A percentile compares a stretch with the other conserved stretches of the same genome.
Evolutionary conservation across 2,113 vertebrate species (phyloP).

Genomic region (Turnix velox): DNA sequence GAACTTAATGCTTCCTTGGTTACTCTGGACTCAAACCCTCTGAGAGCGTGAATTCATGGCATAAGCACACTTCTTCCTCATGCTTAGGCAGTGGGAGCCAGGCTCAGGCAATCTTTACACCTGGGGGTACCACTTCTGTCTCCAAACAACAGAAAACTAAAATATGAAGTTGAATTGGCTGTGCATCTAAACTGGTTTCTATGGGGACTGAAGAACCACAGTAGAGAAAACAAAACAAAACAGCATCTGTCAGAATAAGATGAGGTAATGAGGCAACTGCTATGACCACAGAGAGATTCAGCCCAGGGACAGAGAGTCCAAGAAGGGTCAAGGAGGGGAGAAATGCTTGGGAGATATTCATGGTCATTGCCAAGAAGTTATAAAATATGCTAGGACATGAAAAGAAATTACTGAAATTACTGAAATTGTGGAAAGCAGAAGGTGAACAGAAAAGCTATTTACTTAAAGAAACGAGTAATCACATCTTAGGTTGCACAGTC

Average conservation of each 20-base stretch:
- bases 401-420: neutral
- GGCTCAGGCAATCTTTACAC: neutral
- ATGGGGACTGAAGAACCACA: neutral
- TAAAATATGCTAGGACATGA: constrained; percentile 27
- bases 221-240: constrained; percentile 10
- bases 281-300: neutral
- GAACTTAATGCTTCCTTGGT: neutral
- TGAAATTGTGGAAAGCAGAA: neutral
- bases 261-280: constrained; percentile 21
- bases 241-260: constrained; percentile 23
- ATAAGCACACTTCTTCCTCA: neutral
- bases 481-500: neutral
- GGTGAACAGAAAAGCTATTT: neutral
- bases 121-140: neutral
- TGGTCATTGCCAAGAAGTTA: neutral
- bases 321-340: neutral
- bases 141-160: neutral
- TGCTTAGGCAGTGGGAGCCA: neutral
- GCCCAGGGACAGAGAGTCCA: neutral
- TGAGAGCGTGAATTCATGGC: neutral
- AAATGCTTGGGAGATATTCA: neutral
- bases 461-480: constrained; percentile 2
- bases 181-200: constrained; percentile 16
- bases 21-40: neutral
- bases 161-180: neutral